These are phyloP conservation scores for Drosophila prosaltans DNA, from an alignment of 1,140 invertebrate species.

Conservation along the genomic window DNA sequence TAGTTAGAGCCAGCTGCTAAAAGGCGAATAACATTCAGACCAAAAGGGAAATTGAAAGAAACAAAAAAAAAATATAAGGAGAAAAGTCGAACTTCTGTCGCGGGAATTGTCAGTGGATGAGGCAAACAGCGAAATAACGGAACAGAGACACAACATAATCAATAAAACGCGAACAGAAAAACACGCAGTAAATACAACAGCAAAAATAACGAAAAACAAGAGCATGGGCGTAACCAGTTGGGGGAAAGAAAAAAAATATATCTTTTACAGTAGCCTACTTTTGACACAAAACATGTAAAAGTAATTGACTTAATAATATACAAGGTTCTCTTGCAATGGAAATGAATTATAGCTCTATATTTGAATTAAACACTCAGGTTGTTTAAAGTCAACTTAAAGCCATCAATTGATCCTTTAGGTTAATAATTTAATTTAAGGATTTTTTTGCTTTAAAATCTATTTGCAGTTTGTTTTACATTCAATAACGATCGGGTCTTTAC, in stretches of 20 bases:
- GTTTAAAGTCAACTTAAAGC: too few relatives aligned
- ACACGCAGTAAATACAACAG: conserved; percentile 43
- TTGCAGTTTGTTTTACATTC: too few relatives aligned
- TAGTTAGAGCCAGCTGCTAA: conserved; percentile 45
- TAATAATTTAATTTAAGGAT: too few relatives aligned
- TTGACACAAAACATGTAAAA: background rate
- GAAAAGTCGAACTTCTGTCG: conserved; percentile 45
- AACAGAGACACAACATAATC: conserved; percentile 58
- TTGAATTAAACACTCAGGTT: too few relatives aligned
- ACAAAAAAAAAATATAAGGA: background rate
- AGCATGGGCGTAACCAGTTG: conserved; percentile 21
- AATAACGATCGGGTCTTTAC: too few relatives aligned
- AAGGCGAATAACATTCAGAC: conserved; percentile 60
- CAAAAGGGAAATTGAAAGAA: background rate
- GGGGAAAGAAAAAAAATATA: background rate
- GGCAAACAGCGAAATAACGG: conserved; percentile 11
- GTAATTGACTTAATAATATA: background rate
- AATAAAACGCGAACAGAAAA: conserved; percentile 63
- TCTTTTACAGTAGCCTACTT: background rate
- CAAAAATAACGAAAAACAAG: conserved; percentile 25
- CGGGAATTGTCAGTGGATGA: conserved; percentile 48
- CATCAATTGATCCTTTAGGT: too few relatives aligned
- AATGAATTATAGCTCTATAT: too few relatives aligned
- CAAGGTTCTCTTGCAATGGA: too few relatives aligned
- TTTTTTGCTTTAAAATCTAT: too few relatives aligned